phyloP scores from a whole-genome alignment of 2,113 vertebrate species.

The Polyodon spathula region DNA sequence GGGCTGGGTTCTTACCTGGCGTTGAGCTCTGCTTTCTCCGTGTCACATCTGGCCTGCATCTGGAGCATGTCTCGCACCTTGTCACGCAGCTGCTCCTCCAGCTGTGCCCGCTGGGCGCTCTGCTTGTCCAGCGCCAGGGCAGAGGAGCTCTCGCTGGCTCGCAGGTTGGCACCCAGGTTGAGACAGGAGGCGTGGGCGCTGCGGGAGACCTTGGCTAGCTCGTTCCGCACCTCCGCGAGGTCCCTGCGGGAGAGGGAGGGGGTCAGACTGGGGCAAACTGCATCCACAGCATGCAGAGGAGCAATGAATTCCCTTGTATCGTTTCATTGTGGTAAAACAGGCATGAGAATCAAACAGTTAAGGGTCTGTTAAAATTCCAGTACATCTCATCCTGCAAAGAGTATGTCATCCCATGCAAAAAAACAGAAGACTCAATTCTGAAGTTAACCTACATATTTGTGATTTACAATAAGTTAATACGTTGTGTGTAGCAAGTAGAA shows the following conservation, averaged over 20 bases:
- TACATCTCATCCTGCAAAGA: too few relatives aligned
- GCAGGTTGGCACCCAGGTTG: conserved; percentile 51
- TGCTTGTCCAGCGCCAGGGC: conserved; percentile 56
- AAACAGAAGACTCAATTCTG: too few relatives aligned
- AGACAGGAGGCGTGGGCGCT: conserved; percentile 66
- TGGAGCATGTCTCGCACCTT: conserved; percentile 60
- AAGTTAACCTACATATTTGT: too few relatives aligned
- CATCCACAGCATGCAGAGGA: too few relatives aligned
- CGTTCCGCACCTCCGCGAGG: conserved; percentile 68
- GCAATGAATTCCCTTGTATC: too few relatives aligned
- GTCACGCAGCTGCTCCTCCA: conserved; percentile 73
- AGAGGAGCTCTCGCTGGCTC: conserved; percentile 53
- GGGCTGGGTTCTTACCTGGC: conserved; percentile 46
- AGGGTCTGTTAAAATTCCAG: too few relatives aligned
- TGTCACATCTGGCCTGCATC: conserved; percentile 56
- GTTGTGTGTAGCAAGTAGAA: too few relatives aligned
- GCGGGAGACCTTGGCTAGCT: conserved; percentile 57
- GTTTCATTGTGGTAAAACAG: too few relatives aligned
- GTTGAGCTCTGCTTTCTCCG: conserved; percentile 60
- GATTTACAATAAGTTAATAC: too few relatives aligned
- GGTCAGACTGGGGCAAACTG: background rate
- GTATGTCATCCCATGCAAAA: too few relatives aligned
- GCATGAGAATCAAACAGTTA: too few relatives aligned
- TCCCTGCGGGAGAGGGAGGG: conserved; percentile 48
- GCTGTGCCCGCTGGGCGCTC: conserved; percentile 48